phyloP scores from a whole-genome alignment of 2,797 vertebrate species.

The Atherinosoma microstoma region DNA sequence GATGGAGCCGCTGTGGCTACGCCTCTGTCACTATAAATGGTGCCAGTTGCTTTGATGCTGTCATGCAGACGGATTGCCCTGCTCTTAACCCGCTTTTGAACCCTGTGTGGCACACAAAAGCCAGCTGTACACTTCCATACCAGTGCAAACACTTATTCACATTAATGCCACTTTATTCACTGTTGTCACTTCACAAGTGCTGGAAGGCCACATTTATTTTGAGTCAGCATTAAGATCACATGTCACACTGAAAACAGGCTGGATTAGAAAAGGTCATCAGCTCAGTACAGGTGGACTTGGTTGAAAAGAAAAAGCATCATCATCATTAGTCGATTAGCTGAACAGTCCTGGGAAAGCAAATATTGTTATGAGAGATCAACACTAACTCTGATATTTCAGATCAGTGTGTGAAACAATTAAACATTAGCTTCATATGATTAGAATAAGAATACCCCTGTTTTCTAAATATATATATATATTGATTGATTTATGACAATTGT shows the following conservation, averaged over 20 bases:
- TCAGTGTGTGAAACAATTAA: background rate
- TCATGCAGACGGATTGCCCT: slow-evolving; percentile 71
- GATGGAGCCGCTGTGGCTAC: slow-evolving; percentile 42
- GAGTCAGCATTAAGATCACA: slow-evolving; percentile 49
- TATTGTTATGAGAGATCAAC: slow-evolving; percentile 45
- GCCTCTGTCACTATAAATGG: slow-evolving; percentile 62
- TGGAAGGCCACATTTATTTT: slow-evolving; percentile 55
- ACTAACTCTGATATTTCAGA: background rate
- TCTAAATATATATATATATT: background rate
- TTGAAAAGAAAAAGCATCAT: slow-evolving; percentile 52
- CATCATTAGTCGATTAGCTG: slow-evolving; percentile 60
- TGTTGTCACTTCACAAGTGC: slow-evolving; percentile 44
- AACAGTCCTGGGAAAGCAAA: slow-evolving; percentile 69
- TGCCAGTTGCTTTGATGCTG: slow-evolving; percentile 69
- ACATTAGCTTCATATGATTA: background rate
- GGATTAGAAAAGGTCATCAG: slow-evolving; percentile 66
- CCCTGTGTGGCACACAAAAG: slow-evolving; percentile 64
- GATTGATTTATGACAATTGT: background rate
- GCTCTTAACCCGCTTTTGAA: slow-evolving; percentile 74
- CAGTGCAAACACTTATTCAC: slow-evolving; percentile 67
- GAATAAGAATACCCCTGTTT: background rate
- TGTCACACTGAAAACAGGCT: slow-evolving; percentile 39
- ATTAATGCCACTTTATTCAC: slow-evolving; percentile 69
- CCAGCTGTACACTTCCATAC: slow-evolving; percentile 47
- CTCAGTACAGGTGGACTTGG: slow-evolving; percentile 34